A percentile compares a stretch with the other conserved stretches of the same genome.
Conservation (phyloP, 1,140 invertebrate species). For the Platyscapa corneri region DNA sequence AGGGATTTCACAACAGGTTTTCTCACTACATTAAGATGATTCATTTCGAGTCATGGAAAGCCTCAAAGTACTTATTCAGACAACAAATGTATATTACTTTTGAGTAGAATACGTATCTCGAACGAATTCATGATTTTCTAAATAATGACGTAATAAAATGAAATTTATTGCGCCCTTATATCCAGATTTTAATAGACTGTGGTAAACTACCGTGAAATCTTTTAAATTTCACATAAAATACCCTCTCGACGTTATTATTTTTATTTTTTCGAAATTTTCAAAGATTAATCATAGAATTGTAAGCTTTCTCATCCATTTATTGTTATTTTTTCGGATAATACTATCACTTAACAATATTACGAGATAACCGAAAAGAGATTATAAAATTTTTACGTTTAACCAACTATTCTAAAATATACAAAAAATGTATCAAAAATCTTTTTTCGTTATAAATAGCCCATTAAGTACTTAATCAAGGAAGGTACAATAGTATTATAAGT, state of each 20-base stretch:
- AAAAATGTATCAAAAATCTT: neutral
- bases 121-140: neutral
- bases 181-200: neutral
- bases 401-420: neutral
- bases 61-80: neutral
- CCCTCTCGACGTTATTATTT: neutral
- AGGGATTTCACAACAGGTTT: neutral
- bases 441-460: neutral
- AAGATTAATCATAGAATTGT: neutral
- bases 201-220: neutral
- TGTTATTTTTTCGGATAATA: too few species aligned
- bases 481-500: neutral
- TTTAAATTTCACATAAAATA: neutral
- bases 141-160: slow-evolving; percentile 6
- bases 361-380: too few species aligned
- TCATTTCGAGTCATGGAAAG: neutral
- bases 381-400: neutral
- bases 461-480: neutral
- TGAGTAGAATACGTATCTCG: neutral
- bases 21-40: slow-evolving; percentile 5
- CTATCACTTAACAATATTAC: too few species aligned
- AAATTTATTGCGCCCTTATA: neutral
- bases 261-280: neutral
- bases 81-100: neutral
- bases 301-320: neutral